Percentiles rank a stretch among this genome's conserved stretches.
phyloP scores from a whole-genome alignment of 2,797 vertebrate species.

The Tauraco hartlaubi region DNA sequence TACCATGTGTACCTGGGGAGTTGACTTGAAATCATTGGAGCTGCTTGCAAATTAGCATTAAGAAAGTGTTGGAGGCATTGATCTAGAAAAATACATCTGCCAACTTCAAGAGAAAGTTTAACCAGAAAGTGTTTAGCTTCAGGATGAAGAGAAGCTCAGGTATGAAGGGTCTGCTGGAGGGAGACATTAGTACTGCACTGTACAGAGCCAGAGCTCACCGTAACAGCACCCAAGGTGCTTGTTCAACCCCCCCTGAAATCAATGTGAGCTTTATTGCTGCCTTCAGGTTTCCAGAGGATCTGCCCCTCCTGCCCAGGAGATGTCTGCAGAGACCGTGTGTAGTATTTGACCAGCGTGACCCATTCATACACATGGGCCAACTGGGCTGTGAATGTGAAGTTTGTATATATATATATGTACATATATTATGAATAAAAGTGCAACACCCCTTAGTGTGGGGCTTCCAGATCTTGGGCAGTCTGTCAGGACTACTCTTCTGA shows the following conservation, averaged over 20 bases:
- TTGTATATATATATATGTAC: accelerated
- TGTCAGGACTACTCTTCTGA: neutral
- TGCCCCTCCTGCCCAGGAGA: neutral
- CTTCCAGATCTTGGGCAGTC: neutral
- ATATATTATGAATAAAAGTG: neutral
- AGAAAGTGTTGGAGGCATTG: neutral
- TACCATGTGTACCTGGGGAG: neutral
- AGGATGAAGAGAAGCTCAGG: neutral
- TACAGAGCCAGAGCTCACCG: neutral
- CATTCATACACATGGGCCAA: accelerated
- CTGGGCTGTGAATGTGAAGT: neutral
- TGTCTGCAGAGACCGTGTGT: neutral
- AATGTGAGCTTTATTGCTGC: neutral
- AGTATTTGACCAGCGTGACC: neutral
- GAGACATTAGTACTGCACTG: neutral
- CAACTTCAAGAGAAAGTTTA: neutral
- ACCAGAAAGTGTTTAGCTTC: neutral
- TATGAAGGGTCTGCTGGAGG: neutral
- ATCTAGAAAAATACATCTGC: neutral
- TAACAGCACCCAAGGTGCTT: neutral
- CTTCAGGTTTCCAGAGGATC: neutral
- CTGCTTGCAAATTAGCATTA: neutral
- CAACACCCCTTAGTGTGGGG: neutral
- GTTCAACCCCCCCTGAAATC: neutral
- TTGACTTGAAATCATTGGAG: neutral